Conservation (phyloP, 2,113 vertebrate genomes). For the Colistium nudipinnis region DNA sequence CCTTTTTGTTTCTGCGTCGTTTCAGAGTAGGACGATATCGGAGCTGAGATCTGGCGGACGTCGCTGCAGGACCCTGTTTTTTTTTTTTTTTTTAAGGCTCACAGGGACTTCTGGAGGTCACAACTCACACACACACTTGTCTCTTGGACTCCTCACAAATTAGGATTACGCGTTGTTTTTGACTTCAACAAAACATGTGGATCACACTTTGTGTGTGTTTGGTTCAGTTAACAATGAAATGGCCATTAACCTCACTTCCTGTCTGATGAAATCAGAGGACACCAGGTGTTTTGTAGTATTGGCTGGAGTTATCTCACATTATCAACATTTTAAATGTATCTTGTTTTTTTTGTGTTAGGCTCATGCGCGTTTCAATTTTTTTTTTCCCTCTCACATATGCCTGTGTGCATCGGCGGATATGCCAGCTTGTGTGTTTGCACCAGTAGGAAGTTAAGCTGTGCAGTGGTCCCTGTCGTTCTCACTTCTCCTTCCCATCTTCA, state of each 20-base stretch:
- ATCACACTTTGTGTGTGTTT: slow-evolving; percentile 5
- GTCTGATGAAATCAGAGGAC: slow-evolving; percentile 37
- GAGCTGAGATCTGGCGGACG: background rate
- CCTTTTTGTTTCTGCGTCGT: background rate
- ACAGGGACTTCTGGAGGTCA: slow-evolving; percentile 18
- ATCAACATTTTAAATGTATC: background rate
- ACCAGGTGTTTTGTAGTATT: background rate
- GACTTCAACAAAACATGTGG: too few relatives aligned
- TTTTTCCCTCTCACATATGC: background rate
- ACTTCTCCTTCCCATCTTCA: slow-evolving; percentile 62
- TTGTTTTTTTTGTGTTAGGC: background rate
- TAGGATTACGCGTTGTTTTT: background rate
- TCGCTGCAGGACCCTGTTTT: background rate
- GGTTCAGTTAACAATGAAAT: slow-evolving; percentile 20
- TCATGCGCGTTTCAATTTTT: background rate
- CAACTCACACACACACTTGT: background rate
- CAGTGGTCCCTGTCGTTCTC: slow-evolving; percentile 53
- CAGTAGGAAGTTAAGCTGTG: slow-evolving; percentile 44
- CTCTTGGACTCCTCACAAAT: background rate
- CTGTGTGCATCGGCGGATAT: too few relatives aligned
- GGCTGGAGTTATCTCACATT: background rate
- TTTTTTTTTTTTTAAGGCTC: background rate
- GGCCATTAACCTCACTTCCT: slow-evolving; percentile 32
- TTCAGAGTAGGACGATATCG: background rate
- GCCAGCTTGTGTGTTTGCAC: slow-evolving; percentile 29